Conservation (phyloP, 1,140 invertebrate species). For the Chlorops oryzae region DNA sequence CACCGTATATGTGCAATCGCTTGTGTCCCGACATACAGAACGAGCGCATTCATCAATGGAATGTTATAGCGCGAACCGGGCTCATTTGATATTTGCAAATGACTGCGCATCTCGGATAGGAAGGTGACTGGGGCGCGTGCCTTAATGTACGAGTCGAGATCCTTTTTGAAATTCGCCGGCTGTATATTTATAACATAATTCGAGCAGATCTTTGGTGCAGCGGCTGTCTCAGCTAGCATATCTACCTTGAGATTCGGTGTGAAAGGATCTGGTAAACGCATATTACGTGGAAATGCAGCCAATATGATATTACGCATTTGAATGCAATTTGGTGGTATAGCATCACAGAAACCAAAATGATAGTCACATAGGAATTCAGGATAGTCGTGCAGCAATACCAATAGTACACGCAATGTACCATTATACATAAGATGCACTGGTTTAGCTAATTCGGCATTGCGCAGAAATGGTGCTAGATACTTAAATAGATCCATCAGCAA, state of each 20-base stretch:
- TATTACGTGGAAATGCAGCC: constrained; percentile 95
- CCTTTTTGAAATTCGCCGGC: constrained; percentile 83
- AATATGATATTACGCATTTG: constrained; percentile 98
- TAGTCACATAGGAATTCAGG: constrained; percentile 99
- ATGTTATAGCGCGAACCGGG: constrained; percentile 92
- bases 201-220: constrained; percentile 80
- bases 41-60: constrained; percentile 91
- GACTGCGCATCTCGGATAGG: constrained; percentile 81
- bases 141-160: constrained; percentile 94
- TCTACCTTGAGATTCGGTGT: constrained; percentile 97
- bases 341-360: constrained; percentile 99
- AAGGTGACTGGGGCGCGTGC: constrained; percentile 93
- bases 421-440: constrained; percentile 92
- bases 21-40: constrained; percentile 95
- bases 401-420: constrained; percentile 89
- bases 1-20: constrained; percentile 77
- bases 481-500: constrained; percentile 93
- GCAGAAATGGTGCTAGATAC: constrained; percentile 91
- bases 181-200: constrained; percentile 87
- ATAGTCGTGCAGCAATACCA: constrained; percentile 96
- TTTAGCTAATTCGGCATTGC: constrained; percentile 92
- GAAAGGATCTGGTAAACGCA: constrained; percentile 97
- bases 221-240: constrained; percentile 77
- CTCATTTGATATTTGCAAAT: constrained; percentile 79
- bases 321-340: constrained; percentile 97